phyloP scores from a whole-genome alignment of 2,888 invertebrate genomes.

The Lumbricus terrestris region DNA sequence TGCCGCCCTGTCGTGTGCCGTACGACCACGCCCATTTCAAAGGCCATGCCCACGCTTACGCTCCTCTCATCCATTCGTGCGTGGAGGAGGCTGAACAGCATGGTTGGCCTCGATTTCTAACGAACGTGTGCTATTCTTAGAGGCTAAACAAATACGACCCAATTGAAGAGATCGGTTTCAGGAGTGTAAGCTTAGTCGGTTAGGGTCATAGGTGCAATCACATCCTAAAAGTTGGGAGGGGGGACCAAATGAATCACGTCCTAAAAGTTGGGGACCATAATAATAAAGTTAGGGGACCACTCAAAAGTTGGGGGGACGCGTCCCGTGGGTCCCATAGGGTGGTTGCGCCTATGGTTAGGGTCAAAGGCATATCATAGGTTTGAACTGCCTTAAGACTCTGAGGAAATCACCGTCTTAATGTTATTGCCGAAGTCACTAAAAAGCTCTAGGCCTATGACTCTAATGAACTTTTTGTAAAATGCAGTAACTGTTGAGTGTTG shows the following conservation, averaged over 20 bases:
- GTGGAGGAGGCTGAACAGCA: neutral
- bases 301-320: no score
- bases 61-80: neutral
- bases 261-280: no score
- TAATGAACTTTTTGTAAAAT: neutral
- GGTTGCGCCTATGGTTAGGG: no score
- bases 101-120: neutral
- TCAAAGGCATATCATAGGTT: neutral
- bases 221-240: no score
- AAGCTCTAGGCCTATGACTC: no score
- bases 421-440: neutral
- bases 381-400: neutral
- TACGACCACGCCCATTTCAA: neutral
- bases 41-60: neutral
- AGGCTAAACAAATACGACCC: neutral
- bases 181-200: neutral
- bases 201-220: neutral
- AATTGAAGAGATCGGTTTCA: neutral
- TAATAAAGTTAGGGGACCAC: no score
- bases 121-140: neutral
- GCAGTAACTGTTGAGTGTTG: no score
- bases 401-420: neutral
- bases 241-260: no score
- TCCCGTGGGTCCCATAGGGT: no score
- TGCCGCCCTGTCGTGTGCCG: neutral